These are phyloP conservation scores for Cervus canadensis DNA, from an alignment of 2,113 vertebrate genomes.

Conservation along the genomic window DNA sequence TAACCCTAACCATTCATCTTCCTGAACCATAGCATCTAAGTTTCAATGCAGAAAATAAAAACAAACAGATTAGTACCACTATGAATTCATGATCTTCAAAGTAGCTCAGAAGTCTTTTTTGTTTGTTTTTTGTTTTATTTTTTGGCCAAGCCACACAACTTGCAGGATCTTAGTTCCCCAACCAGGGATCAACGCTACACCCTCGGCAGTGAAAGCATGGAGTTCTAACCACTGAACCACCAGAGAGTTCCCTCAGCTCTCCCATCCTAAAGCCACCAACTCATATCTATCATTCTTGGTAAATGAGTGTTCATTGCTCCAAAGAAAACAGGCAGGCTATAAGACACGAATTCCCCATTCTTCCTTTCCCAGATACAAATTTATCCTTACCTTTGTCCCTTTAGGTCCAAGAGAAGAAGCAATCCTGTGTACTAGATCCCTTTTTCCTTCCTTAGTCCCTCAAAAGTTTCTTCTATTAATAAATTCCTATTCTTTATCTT, in stretches of 20 bases:
- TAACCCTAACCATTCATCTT: background rate
- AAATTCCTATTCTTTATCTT: background rate
- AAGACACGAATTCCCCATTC: background rate
- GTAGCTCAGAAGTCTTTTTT: background rate
- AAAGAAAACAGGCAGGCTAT: background rate
- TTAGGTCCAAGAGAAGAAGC: background rate
- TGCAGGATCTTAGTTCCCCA: background rate
- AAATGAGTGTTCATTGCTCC: background rate
- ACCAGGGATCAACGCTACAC: background rate
- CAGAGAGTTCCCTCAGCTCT: background rate
- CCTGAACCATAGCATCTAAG: background rate
- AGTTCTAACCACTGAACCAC: background rate
- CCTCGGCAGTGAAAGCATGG: background rate
- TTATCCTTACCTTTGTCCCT: background rate
- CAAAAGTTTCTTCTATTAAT: constrained; percentile 8
- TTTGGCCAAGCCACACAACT: background rate
- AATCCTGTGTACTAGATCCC: background rate
- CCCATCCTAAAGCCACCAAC: background rate
- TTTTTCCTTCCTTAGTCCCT: background rate
- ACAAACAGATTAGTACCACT: background rate
- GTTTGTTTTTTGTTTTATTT: background rate
- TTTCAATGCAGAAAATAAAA: constrained; percentile 17
- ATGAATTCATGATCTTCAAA: background rate
- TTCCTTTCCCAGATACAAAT: background rate
- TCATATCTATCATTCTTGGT: background rate